These are phyloP conservation scores for Lasioglossum vierecki DNA, from an alignment of 2,888 invertebrate genomes.

Conservation along the genomic window DNA sequence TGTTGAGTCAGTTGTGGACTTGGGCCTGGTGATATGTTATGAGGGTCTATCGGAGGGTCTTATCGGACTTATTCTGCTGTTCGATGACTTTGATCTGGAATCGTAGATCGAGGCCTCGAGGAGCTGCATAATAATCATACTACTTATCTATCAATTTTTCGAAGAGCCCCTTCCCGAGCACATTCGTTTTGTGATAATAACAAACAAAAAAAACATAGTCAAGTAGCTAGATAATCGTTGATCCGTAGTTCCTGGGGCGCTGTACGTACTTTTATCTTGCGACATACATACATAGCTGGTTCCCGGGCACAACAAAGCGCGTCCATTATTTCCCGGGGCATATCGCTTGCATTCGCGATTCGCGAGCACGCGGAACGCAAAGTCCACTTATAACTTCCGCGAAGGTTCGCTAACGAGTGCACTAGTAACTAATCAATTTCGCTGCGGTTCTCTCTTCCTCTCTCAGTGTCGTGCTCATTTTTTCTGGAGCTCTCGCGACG, in stretches of 20 bases:
- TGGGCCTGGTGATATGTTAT: too few relatives aligned
- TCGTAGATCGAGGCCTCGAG: not conserved
- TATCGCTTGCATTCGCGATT: not conserved
- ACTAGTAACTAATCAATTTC: slow-evolving; percentile 46
- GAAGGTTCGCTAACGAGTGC: slow-evolving; percentile 29
- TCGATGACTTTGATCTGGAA: not conserved
- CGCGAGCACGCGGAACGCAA: not conserved
- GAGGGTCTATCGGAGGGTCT: too few relatives aligned
- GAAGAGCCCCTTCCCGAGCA: not conserved
- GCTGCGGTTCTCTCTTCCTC: not conserved
- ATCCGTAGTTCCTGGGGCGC: not conserved
- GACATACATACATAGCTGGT: not conserved
- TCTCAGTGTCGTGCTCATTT: slow-evolving; percentile 26
- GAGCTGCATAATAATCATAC: too few relatives aligned
- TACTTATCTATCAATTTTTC: too few relatives aligned
- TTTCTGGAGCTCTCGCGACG: slow-evolving; percentile 24
- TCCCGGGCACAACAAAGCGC: not conserved
- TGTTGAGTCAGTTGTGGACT: too few relatives aligned
- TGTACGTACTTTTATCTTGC: not conserved
- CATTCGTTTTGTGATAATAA: too few relatives aligned
- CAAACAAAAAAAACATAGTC: not conserved
- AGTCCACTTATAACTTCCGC: slow-evolving; percentile 24
- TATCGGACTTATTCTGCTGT: not conserved
- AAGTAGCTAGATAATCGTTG: not conserved
- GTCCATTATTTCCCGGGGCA: not conserved